phyloP scores from a whole-genome alignment of 2,113 vertebrate species.

The Neoarius graeffei region DNA sequence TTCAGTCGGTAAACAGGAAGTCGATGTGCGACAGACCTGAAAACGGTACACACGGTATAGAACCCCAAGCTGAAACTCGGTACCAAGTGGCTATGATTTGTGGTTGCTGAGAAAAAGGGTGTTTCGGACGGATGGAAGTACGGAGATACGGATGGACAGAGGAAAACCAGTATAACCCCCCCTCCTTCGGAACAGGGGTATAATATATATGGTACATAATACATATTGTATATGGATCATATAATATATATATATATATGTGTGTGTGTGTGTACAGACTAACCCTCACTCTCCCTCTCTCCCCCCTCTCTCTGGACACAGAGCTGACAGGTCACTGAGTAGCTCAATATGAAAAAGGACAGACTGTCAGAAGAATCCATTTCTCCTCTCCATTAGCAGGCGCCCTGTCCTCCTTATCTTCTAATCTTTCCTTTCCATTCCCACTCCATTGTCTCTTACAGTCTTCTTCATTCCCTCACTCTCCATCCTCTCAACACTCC shows the following conservation, averaged over 20 bases:
- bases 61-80: too few species aligned
- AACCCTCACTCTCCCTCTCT: not conserved
- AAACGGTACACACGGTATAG: too few species aligned
- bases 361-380: not conserved
- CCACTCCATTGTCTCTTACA: not conserved
- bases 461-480: not conserved
- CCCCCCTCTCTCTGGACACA: not conserved
- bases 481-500: not conserved
- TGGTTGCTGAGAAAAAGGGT: too few species aligned
- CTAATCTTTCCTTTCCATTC: not conserved
- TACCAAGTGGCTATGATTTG: too few species aligned
- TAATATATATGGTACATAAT: not conserved
- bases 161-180: too few species aligned
- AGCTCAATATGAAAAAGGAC: not conserved
- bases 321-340: not conserved
- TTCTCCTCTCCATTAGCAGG: not conserved
- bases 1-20: too few species aligned
- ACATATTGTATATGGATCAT: not conserved
- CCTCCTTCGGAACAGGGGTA: too few species aligned
- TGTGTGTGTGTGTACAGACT: not conserved
- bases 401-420: not conserved
- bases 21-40: too few species aligned
- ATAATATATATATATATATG: not conserved
- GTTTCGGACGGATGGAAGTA: too few species aligned
- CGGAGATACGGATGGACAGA: too few species aligned